Conservation (phyloP, 2,113 vertebrate species). For the Sorex araneus region DNA sequence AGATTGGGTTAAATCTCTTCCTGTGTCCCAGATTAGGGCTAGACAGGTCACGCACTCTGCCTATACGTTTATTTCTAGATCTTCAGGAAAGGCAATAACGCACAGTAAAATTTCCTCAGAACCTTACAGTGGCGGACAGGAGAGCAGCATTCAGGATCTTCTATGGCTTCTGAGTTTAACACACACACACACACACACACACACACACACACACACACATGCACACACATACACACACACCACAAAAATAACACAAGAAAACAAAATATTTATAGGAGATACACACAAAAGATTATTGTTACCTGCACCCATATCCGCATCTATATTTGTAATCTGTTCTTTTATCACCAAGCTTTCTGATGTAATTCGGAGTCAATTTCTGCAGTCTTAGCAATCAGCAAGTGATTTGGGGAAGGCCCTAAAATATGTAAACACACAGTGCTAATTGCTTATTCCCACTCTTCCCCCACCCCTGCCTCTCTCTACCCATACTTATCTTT, state of each 20-base stretch:
- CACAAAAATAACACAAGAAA: constrained; percentile 22
- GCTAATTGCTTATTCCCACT: neutral
- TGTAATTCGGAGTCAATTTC: constrained; percentile 15
- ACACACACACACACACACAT: too few species aligned
- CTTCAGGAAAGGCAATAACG: neutral
- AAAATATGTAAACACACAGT: neutral
- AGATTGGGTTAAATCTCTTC: neutral
- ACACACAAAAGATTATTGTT: neutral
- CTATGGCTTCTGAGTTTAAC: neutral
- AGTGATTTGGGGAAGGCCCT: neutral
- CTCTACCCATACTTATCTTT: neutral
- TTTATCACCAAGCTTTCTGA: constrained; percentile 25
- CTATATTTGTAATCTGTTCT: neutral
- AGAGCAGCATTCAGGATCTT: neutral
- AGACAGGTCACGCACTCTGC: neutral
- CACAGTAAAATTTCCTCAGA: neutral
- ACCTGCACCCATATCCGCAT: neutral
- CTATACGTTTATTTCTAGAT: neutral
- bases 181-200: too few species aligned
- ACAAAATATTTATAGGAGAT: neutral
- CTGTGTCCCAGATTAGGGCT: neutral
- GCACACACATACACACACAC: too few species aligned
- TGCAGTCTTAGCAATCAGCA: neutral
- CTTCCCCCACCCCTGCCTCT: too few species aligned
- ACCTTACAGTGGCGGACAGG: neutral